phyloP scores from a whole-genome alignment of 2,797 vertebrate genomes.

The Valencia hispanica region DNA sequence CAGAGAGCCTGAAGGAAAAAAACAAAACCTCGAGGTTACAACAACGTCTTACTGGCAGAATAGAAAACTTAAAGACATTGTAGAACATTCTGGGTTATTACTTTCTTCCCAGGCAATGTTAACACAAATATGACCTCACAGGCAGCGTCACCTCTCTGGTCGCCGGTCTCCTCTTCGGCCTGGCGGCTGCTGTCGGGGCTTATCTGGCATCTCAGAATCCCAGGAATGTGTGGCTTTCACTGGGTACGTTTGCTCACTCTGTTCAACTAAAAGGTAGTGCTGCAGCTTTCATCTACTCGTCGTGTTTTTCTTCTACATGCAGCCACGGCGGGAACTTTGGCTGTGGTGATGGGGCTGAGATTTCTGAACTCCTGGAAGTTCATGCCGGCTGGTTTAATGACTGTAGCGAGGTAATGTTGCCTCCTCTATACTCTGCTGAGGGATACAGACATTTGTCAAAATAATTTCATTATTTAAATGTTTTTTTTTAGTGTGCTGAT shows the following conservation, averaged over 20 bases:
- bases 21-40: too few species aligned
- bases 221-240: slow-evolving; percentile 87
- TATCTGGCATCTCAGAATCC: slow-evolving; percentile 88
- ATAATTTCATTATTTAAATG: neutral
- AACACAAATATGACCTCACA: slow-evolving; percentile 46
- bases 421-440: neutral
- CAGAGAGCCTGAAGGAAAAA: neutral
- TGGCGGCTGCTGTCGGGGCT: slow-evolving; percentile 87
- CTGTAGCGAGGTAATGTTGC: slow-evolving; percentile 82
- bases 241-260: slow-evolving; percentile 80
- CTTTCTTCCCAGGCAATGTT: neutral
- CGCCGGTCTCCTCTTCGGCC: slow-evolving; percentile 89
- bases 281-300: neutral
- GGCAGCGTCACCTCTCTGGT: slow-evolving; percentile 88
- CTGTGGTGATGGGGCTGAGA: slow-evolving; percentile 90
- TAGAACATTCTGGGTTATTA: neutral
- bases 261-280: neutral
- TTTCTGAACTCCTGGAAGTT: slow-evolving; percentile 90
- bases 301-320: neutral
- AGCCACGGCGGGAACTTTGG: slow-evolving; percentile 87
- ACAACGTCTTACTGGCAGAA: neutral
- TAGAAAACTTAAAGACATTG: neutral
- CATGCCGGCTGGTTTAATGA: slow-evolving; percentile 92
- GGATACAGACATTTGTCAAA: neutral
- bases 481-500: slow-evolving; percentile 84